Conservation (phyloP, 2,888 invertebrate genomes). For the Coleophora flavipennella region DNA sequence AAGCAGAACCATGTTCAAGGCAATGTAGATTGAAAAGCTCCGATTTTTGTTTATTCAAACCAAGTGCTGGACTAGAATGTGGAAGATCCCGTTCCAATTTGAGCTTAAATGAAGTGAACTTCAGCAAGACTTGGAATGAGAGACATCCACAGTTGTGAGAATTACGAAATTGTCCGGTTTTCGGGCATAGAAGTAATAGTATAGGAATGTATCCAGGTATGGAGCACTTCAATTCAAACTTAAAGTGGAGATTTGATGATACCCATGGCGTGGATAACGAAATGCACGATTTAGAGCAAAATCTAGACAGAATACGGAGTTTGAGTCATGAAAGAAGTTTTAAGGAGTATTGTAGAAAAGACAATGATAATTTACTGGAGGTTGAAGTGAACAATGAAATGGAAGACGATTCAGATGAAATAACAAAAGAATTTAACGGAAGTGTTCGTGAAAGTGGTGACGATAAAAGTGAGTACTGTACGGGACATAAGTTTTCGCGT, state of each 20-base stretch:
- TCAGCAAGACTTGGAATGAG: constrained; percentile 61
- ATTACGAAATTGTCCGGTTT: constrained; percentile 64
- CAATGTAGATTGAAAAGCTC: constrained; percentile 64
- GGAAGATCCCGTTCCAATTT: constrained; percentile 63
- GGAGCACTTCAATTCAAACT: constrained; percentile 64
- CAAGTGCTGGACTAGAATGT: constrained; percentile 53
- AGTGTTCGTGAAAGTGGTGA: constrained; percentile 49
- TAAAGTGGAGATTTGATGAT: constrained; percentile 66
- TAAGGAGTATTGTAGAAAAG: constrained; percentile 43
- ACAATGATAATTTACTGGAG: constrained; percentile 57
- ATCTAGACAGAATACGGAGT: constrained; percentile 64
- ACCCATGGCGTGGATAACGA: constrained; percentile 47
- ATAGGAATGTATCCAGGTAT: constrained; percentile 62
- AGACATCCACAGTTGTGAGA: constrained; percentile 71
- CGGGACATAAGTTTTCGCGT: constrained; percentile 56
- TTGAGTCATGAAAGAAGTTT: constrained; percentile 60
- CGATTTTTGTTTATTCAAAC: constrained; percentile 60
- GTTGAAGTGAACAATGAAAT: constrained; percentile 56
- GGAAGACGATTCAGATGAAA: constrained; percentile 53
- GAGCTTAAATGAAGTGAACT: constrained; percentile 63
- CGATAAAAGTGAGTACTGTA: constrained; percentile 58
- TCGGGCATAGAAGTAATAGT: constrained; percentile 70
- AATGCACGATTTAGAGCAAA: constrained; percentile 57
- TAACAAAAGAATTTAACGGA: constrained; percentile 40
- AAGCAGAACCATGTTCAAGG: constrained; percentile 62